Conservation (phyloP, 1,140 invertebrate genomes). For the Diabrotica undecimpunctata region DNA sequence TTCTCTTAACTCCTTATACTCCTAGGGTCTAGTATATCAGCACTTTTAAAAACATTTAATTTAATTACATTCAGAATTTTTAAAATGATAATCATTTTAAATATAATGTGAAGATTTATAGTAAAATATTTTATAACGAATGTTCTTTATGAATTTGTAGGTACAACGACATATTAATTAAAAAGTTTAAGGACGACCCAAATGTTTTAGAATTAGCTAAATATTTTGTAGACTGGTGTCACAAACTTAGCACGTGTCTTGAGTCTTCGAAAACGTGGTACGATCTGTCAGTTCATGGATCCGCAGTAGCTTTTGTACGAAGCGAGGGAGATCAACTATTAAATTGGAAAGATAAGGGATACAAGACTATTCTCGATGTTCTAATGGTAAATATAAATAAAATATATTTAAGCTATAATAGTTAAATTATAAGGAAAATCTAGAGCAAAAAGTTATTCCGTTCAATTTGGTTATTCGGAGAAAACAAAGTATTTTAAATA, state of each 20-base stretch:
- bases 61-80: too few species aligned
- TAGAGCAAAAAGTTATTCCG: too few species aligned
- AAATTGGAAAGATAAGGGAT: slow-evolving; percentile 39
- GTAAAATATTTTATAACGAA: neutral
- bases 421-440: too few species aligned
- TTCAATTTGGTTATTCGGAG: too few species aligned
- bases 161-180: slow-evolving; percentile 12
- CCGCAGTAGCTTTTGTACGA: slow-evolving; percentile 27
- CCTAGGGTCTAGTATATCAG: too few species aligned
- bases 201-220: slow-evolving; percentile 38
- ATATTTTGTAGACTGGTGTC: slow-evolving; percentile 54
- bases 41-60: too few species aligned
- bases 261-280: slow-evolving; percentile 59
- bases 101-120: neutral
- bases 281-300: slow-evolving; percentile 56
- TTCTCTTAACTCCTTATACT: too few species aligned
- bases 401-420: too few species aligned
- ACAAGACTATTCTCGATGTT: slow-evolving; percentile 34
- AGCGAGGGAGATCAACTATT: slow-evolving; percentile 33
- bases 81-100: too few species aligned
- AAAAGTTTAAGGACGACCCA: slow-evolving; percentile 20
- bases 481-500: too few species aligned
- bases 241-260: slow-evolving; percentile 54
- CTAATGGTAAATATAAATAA: slow-evolving; percentile 25
- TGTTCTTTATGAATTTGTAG: slow-evolving; percentile 8